A percentile compares a stretch with the other conserved stretches of the same genome.
Evolutionary conservation across 2,888 invertebrate genomes (phyloP).

Genomic region (Eretmocerus hayati): DNA sequence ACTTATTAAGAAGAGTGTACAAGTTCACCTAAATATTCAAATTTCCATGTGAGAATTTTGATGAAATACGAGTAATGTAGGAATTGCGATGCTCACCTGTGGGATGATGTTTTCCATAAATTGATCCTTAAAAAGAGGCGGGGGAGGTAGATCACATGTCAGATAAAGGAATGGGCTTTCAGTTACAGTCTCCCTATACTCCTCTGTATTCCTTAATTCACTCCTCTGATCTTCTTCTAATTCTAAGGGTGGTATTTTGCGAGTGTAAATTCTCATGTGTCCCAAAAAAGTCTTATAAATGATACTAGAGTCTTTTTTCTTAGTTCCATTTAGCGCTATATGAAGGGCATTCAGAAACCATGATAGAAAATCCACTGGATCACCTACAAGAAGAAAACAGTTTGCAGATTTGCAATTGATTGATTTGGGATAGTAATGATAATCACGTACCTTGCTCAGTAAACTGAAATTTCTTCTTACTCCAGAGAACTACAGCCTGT

Average conservation of each 20-base stretch:
- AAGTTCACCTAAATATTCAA: slow-evolving; percentile 78
- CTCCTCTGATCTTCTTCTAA: slow-evolving; percentile 83
- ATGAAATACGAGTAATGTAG: not conserved
- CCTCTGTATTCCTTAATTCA: slow-evolving; percentile 69
- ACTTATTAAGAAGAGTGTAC: slow-evolving; percentile 88
- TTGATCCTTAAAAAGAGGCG: slow-evolving; percentile 95
- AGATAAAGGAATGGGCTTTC: slow-evolving; percentile 93
- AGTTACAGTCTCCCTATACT: slow-evolving; percentile 79
- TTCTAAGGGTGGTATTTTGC: slow-evolving; percentile 90
- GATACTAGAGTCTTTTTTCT: slow-evolving; percentile 80
- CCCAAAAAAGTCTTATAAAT: slow-evolving; percentile 93
- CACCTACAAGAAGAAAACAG: slow-evolving; percentile 68
- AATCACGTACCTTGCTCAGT: slow-evolving; percentile 81
- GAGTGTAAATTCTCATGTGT: slow-evolving; percentile 80
- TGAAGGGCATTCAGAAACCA: slow-evolving; percentile 98
- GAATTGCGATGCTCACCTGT: slow-evolving; percentile 58
- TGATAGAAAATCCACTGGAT: slow-evolving; percentile 94
- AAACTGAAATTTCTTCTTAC: slow-evolving; percentile 94
- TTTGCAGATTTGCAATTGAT: not conserved
- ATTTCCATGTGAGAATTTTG: not conserved
- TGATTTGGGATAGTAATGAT: not conserved
- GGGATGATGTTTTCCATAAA: slow-evolving; percentile 98
- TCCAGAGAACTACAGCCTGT: slow-evolving; percentile 95
- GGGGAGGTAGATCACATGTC: slow-evolving; percentile 95
- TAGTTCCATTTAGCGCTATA: slow-evolving; percentile 86